phyloP scores from a whole-genome alignment of 2,888 invertebrate species.

The Lasioglossum morio region DNA sequence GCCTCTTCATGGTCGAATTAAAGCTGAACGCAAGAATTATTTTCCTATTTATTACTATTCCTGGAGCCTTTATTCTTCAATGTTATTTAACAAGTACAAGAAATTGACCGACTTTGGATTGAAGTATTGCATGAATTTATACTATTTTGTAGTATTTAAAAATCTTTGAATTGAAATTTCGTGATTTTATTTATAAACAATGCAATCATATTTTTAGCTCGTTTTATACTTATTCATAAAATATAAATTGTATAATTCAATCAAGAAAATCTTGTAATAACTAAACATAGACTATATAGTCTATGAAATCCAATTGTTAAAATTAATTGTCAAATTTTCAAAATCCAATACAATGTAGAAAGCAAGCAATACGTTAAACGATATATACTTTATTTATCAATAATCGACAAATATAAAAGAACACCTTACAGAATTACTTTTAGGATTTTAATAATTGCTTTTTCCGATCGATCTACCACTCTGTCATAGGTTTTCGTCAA shows the following conservation, averaged over 20 bases:
- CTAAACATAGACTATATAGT: not conserved
- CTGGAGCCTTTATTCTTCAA: not conserved
- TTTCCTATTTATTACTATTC: not conserved
- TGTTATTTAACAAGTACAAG: not conserved
- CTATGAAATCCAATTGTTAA: not conserved
- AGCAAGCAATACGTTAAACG: not conserved
- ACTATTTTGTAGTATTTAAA: not conserved
- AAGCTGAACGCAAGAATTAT: no score
- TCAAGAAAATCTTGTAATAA: not conserved
- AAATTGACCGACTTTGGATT: not conserved
- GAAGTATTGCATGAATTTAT: not conserved
- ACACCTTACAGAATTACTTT: not conserved
- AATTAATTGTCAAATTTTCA: not conserved
- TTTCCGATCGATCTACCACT: not conserved
- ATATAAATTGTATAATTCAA: not conserved
- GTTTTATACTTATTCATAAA: not conserved
- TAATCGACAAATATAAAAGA: not conserved
- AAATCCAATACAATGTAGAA: not conserved
- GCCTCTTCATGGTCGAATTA: not conserved
- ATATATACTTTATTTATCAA: not conserved
- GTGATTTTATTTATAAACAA: not conserved
- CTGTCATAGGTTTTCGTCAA: not conserved
- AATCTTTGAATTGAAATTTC: not conserved
- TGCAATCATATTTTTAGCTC: not conserved
- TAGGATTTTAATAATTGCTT: not conserved